Evolutionary conservation across 2,113 vertebrate genomes (phyloP), one percentile per base, ranked within the genome.

Genomic region (Neolamprologus brichardi): DNA sequence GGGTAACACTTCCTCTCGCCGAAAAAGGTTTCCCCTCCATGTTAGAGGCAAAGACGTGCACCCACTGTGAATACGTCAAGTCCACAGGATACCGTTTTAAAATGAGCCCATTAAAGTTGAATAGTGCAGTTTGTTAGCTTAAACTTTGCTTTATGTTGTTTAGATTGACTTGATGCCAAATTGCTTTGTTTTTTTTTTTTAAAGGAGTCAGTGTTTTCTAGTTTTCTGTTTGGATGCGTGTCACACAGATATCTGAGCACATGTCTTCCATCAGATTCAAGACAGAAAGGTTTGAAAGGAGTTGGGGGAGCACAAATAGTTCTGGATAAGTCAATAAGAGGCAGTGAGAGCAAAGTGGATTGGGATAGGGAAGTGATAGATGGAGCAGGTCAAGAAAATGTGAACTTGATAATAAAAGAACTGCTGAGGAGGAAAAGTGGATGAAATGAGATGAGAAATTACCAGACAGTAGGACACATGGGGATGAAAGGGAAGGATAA

Each of bases 91-190:
- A 7, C 39, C 0, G 2, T 72, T 72, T 72, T 72, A 44, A 25
- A 72, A 7, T 44, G 8, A 72, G 8, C 20, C 20, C 39, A 25
- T 72, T 28, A 46, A 25, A 72, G 67, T 72, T 72, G 39, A 72
- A 6, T 0, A 72, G 39, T 17, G 20, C 34, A 41, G 58, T 28
- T 79, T 7, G 49, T 84, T 77, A 70, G 46, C 28, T 28, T 70
- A 37, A 70, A 72, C 75, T 20, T 62, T 4, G 32, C 51, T 11
- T 23, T 39, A 37, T 39, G 17, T 32, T 88, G 82, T 90, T 87
- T 87, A 49, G 51, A 17, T 84, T 90, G 81, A 82, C 58, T 83
- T 75, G n/a, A 77, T 60, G 81, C 84, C 80, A 86, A 23, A 81
- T 39, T 17, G 8, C 25, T 62, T 14, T 51, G 13, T 82, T 30